phyloP scores from a whole-genome alignment of 2,113 vertebrate genomes.

The Strigops habroptila region DNA sequence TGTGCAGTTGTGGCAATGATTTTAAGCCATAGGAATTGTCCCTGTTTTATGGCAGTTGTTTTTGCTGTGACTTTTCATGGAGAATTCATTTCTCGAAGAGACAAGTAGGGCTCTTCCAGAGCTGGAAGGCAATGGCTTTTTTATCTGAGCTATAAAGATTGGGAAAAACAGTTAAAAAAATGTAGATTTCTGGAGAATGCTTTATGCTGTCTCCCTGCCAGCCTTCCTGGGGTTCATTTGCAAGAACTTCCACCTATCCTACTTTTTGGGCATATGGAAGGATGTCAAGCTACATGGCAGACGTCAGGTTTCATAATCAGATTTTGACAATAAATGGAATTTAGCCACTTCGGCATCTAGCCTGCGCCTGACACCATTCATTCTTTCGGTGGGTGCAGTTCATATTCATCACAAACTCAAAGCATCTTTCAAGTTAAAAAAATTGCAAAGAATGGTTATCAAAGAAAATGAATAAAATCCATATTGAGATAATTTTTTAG shows the following conservation, averaged over 20 bases:
- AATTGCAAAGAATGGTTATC: constrained; percentile 81
- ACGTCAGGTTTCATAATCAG: constrained; percentile 73
- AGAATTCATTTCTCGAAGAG: background rate
- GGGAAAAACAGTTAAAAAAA: background rate
- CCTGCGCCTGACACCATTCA: constrained; percentile 57
- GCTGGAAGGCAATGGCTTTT: background rate
- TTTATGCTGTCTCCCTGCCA: background rate
- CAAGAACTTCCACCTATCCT: constrained; percentile 2
- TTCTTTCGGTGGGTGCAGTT: constrained; percentile 63
- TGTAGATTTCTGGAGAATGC: background rate
- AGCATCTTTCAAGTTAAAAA: constrained; percentile 79
- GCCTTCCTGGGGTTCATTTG: constrained; percentile 37
- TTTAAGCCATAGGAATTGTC: background rate
- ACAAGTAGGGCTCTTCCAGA: background rate
- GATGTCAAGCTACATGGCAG: constrained; percentile 30
- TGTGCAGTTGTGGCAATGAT: background rate
- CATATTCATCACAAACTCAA: constrained; percentile 73
- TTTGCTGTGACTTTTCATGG: background rate
- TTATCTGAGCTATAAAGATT: background rate
- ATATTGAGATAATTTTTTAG: constrained; percentile 88
- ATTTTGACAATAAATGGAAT: constrained; percentile 73
- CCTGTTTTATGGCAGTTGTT: background rate
- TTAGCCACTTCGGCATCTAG: constrained; percentile 61
- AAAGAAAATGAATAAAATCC: constrained; percentile 89
- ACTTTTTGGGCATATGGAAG: constrained; percentile 23